Evolutionary conservation across 2,797 vertebrate genomes (phyloP).

Genomic region (Pygocentrus nattereri): DNA sequence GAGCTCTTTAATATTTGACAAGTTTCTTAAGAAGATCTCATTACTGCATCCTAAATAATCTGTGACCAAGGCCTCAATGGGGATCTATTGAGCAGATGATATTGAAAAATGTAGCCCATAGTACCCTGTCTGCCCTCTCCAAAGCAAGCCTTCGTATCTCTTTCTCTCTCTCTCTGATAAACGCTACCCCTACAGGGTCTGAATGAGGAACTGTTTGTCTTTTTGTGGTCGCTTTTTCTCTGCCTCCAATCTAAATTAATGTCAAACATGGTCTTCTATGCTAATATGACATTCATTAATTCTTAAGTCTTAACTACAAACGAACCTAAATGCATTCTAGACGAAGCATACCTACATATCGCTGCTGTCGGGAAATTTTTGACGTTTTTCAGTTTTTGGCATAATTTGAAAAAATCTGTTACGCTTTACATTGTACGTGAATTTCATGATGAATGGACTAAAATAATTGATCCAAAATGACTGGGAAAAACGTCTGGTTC

Average conservation of each 20-base stretch:
- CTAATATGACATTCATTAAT: not conserved
- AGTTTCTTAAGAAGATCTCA: conserved; percentile 62
- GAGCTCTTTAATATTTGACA: conserved; percentile 63
- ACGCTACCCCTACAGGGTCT: conserved; percentile 12
- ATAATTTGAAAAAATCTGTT: too few species aligned
- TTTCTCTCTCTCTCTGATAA: conserved; percentile 30
- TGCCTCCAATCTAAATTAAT: not conserved
- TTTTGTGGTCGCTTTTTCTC: conserved; percentile 4
- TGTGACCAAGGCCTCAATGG: conserved; percentile 39
- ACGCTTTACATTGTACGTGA: too few species aligned
- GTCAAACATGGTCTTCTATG: not conserved
- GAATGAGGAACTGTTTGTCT: conserved; percentile 17
- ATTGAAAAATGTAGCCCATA: conserved; percentile 25
- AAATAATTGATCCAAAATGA: too few species aligned
- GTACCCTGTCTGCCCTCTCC: not conserved
- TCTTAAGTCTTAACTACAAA: not conserved
- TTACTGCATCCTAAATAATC: conserved; percentile 56
- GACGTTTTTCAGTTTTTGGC: too few species aligned
- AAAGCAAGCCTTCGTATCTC: not conserved
- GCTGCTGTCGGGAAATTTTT: too few species aligned
- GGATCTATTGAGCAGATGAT: conserved; percentile 39
- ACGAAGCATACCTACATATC: not conserved
- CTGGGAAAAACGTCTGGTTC: too few species aligned
- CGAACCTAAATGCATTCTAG: not conserved
- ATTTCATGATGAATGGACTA: too few species aligned